Percentiles rank a stretch among this genome's conserved stretches.
phyloP scores from a whole-genome alignment of 2,113 vertebrate genomes.

The Passer domesticus region DNA sequence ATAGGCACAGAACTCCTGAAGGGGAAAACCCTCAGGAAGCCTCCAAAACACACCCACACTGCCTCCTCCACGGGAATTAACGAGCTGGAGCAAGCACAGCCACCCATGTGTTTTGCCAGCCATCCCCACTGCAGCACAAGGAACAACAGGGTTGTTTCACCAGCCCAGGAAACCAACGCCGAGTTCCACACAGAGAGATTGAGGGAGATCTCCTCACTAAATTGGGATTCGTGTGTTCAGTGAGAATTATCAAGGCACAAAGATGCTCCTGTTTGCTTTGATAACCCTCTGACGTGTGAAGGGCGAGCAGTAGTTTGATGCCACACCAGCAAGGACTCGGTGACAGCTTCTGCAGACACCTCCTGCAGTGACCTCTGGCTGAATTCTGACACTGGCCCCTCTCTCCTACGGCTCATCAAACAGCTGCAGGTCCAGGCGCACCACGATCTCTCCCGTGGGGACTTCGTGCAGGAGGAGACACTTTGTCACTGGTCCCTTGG shows the following conservation, averaged over 20 bases:
- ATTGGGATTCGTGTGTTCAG: conserved; percentile 18
- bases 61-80: neutral
- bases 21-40: conserved; percentile 38
- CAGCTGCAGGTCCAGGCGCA: conserved; percentile 93
- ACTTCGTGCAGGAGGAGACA: conserved; percentile 96
- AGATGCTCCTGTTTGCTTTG: conserved; percentile 66
- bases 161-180: conserved; percentile 49
- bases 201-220: conserved; percentile 56
- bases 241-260: conserved; percentile 73
- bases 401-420: conserved; percentile 89
- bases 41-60: conserved; percentile 14
- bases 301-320: conserved; percentile 7
- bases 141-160: neutral
- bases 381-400: neutral
- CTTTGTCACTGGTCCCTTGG: conserved; percentile 97
- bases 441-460: conserved; percentile 97
- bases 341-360: conserved; percentile 1
- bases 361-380: neutral
- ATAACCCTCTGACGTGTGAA: conserved; percentile 49
- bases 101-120: conserved; percentile 14
- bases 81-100: neutral
- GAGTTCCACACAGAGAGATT: conserved; percentile 39
- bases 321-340: neutral
- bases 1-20: conserved; percentile 61
- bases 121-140: neutral